These are phyloP conservation scores for Tryphoninae sp. DNA, from an alignment of 2,888 invertebrate species.

Conservation along the genomic window DNA sequence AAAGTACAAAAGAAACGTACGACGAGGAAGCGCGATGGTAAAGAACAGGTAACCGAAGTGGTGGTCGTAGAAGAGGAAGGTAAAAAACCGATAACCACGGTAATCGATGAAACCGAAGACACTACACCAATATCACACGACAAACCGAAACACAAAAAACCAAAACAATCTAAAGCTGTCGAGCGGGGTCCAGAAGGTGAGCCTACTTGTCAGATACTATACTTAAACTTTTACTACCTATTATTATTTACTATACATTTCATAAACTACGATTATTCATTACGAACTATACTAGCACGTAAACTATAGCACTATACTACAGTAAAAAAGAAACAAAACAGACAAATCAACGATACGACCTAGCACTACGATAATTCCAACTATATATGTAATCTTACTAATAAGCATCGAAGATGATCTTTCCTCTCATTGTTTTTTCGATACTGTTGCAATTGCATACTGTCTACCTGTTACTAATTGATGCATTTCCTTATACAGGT, in stretches of 20 bases:
- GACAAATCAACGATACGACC: slow-evolving; percentile 66
- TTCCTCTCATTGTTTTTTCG: slow-evolving; percentile 26
- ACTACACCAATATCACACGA: slow-evolving; percentile 74
- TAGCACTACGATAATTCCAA: slow-evolving; percentile 39
- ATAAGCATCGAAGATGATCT: slow-evolving; percentile 36
- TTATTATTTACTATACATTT: slow-evolving; percentile 53
- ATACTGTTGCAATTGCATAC: slow-evolving; percentile 17
- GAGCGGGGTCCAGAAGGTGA: slow-evolving; percentile 73
- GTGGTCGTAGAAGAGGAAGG: slow-evolving; percentile 80
- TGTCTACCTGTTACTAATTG: slow-evolving; percentile 33
- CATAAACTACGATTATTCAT: slow-evolving; percentile 51
- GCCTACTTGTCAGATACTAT: slow-evolving; percentile 69
- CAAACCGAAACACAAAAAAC: slow-evolving; percentile 76
- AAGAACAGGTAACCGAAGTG: slow-evolving; percentile 81
- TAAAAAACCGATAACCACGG: slow-evolving; percentile 81
- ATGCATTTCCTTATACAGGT: slow-evolving; percentile 68
- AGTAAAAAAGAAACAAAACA: slow-evolving; percentile 63
- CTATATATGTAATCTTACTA: slow-evolving; percentile 44
- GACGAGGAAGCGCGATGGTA: slow-evolving; percentile 79
- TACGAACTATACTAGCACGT: slow-evolving; percentile 49
- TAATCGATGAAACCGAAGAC: slow-evolving; percentile 71
- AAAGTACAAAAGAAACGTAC: slow-evolving; percentile 73
- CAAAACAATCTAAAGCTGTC: slow-evolving; percentile 73
- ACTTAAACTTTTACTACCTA: slow-evolving; percentile 56
- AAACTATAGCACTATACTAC: slow-evolving; percentile 57